A percentile compares a stretch with the other conserved stretches of the same genome.
Conservation (phyloP, 1,140 invertebrate genomes). For the Apis cerana region DNA sequence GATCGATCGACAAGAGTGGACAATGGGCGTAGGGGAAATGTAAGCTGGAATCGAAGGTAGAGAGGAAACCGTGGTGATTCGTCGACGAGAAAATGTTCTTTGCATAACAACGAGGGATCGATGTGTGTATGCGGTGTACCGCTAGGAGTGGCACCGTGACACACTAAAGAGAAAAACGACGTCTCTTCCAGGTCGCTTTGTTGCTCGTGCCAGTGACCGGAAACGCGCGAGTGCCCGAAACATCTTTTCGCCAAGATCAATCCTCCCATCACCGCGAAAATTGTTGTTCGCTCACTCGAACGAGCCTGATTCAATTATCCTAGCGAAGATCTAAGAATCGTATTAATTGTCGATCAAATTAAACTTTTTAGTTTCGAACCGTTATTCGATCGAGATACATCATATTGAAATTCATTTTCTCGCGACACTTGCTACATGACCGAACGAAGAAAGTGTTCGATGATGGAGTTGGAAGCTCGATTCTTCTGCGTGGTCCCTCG, state of each 20-base stretch:
- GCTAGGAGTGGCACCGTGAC: conserved; percentile 66
- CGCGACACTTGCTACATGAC: conserved; percentile 1
- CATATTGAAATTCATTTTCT: too few species aligned
- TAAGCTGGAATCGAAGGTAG: not conserved
- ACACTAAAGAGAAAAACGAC: conserved; percentile 56
- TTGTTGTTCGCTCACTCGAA: too few species aligned
- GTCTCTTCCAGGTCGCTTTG: conserved; percentile 24
- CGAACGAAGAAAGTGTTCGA: not conserved
- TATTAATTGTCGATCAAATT: too few species aligned
- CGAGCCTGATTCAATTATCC: too few species aligned
- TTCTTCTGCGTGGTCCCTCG: not conserved
- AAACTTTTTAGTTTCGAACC: too few species aligned
- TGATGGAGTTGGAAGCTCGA: conserved; percentile 30
- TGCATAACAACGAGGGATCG: conserved; percentile 62
- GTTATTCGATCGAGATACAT: too few species aligned
- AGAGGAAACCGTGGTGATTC: conserved; percentile 35
- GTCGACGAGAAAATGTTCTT: conserved; percentile 53
- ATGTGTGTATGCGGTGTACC: conserved; percentile 45
- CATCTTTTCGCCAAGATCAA: too few species aligned
- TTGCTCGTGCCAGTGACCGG: conserved; percentile 25
- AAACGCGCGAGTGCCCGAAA: conserved; percentile 17
- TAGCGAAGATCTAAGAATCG: too few species aligned
- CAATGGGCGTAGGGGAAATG: too few species aligned
- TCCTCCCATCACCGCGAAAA: too few species aligned
- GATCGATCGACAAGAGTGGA: not conserved